Percentiles rank a stretch among this genome's conserved stretches.
phyloP scores from a whole-genome alignment of 1,140 invertebrate genomes.

The Holotrichia oblita region DNA sequence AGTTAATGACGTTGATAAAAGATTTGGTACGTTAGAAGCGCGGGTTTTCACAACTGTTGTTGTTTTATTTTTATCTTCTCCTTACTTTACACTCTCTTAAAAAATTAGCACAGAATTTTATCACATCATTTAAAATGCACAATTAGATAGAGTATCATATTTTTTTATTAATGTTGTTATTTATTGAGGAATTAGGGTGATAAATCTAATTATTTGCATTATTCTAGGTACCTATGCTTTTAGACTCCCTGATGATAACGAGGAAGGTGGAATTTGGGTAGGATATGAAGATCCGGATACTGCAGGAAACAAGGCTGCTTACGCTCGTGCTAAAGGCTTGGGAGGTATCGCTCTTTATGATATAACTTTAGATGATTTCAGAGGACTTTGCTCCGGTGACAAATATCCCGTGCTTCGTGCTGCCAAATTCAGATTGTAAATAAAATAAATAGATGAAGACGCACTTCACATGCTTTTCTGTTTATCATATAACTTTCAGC shows the following conservation, averaged over 20 bases:
- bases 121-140: no score
- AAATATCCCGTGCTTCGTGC: conserved; percentile 78
- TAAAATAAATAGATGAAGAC: background rate
- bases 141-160: no score
- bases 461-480: background rate
- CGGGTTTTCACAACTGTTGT: background rate
- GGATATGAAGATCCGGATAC: conserved; percentile 90
- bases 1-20: conserved; percentile 55
- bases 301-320: conserved; percentile 82
- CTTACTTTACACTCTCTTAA: background rate
- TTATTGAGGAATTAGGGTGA: no score
- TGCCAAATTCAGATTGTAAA: conserved; percentile 58
- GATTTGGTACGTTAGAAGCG: conserved; percentile 54
- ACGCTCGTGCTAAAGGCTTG: conserved; percentile 76
- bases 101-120: no score
- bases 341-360: conserved; percentile 86
- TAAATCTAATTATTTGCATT: conserved; percentile 21
- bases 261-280: conserved; percentile 84
- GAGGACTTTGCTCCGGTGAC: conserved; percentile 79
- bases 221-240: conserved; percentile 75
- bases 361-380: conserved; percentile 84
- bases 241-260: conserved; percentile 74
- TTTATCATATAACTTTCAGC: conserved; percentile 15
- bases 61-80: background rate
- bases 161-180: no score